These are phyloP conservation scores for Hozukius guyotensis DNA, from an alignment of 2,797 vertebrate genomes.

Conservation along the genomic window DNA sequence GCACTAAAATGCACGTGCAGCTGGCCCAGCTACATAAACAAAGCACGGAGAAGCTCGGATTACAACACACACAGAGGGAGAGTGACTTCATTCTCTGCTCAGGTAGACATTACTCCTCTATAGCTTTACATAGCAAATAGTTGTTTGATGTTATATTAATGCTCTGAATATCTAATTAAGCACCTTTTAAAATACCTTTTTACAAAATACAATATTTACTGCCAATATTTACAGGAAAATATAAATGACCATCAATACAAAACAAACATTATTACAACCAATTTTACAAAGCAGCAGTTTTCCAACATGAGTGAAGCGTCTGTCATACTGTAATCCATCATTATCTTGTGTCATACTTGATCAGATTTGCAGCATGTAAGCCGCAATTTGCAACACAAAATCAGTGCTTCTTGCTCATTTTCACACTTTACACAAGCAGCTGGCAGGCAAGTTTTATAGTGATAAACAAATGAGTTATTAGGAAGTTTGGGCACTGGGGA, in stretches of 20 bases:
- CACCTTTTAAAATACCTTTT: not conserved
- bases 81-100: no score
- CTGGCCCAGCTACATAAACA: no score
- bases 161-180: fast-evolving
- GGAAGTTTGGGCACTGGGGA: not conserved
- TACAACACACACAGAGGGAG: no score
- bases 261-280: not conserved
- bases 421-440: not conserved
- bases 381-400: not conserved
- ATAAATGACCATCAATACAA: not conserved
- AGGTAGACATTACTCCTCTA: no score
- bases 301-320: not conserved
- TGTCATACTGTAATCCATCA: not conserved
- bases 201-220: not conserved
- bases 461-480: slow-evolving; percentile 2
- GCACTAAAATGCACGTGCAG: no score
- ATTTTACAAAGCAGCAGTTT: not conserved
- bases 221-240: not conserved
- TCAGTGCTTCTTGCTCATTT: not conserved
- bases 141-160: no score
- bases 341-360: not conserved
- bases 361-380: not conserved
- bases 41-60: fast-evolving
- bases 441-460: not conserved
- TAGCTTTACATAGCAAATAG: no score